Conservation (phyloP, 2,888 invertebrate genomes). For the Fragum sueziense region DNA sequence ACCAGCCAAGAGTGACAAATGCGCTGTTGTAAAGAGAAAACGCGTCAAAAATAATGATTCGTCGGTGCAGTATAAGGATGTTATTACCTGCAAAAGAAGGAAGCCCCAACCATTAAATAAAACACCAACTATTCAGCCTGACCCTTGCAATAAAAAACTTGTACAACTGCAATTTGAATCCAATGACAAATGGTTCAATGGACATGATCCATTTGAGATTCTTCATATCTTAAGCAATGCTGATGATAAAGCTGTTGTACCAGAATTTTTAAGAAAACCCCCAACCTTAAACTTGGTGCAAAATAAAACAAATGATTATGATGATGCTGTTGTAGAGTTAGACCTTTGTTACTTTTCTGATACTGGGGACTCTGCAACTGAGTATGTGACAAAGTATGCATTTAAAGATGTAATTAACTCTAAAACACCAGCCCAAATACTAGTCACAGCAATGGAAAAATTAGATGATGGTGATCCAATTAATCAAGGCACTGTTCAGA, state of each 20-base stretch:
- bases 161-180: neutral
- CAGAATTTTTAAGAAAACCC: neutral
- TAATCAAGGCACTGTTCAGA: neutral
- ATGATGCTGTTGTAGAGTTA: too few relatives aligned
- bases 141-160: neutral
- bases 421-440: neutral
- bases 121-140: neutral
- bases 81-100: neutral
- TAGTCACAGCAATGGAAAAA: neutral
- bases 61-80: neutral
- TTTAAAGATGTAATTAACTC: neutral
- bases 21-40: neutral
- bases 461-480: neutral
- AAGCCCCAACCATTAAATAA: neutral
- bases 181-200: slow-evolving; percentile 1
- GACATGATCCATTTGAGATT: slow-evolving; percentile 1
- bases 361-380: neutral
- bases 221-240: neutral
- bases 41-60: neutral
- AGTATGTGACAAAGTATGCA: neutral
- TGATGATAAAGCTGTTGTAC: slow-evolving; percentile 2
- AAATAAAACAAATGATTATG: too few relatives aligned
- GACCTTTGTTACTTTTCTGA: too few relatives aligned
- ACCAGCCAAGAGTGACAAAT: neutral
- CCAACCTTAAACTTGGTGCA: neutral